These are phyloP conservation scores for Hydropsyche betteni DNA, from an alignment of 2,888 invertebrate genomes.

Conservation along the genomic window DNA sequence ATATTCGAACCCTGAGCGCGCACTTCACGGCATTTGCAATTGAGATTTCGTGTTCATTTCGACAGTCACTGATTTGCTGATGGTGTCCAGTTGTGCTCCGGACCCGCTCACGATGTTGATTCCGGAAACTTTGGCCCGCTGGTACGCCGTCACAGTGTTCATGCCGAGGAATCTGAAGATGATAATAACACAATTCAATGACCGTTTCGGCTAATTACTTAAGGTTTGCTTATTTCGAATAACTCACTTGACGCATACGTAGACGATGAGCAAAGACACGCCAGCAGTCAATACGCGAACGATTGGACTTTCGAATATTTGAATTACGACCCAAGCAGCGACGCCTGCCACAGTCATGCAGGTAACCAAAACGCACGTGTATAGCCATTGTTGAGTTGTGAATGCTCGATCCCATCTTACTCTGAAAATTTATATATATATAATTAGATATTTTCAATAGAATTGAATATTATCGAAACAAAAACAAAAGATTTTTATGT, in stretches of 20 bases:
- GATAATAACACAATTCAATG: not conserved
- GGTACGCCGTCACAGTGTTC: conserved; percentile 89
- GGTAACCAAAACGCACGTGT: conserved; percentile 81
- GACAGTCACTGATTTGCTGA: conserved; percentile 65
- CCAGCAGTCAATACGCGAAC: conserved; percentile 84
- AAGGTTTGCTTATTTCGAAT: not conserved
- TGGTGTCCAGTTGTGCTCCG: conserved; percentile 58
- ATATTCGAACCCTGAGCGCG: not conserved
- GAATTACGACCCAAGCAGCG: conserved; percentile 82
- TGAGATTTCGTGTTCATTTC: conserved; percentile 57
- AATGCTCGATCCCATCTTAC: conserved; percentile 87
- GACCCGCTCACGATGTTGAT: conserved; percentile 72
- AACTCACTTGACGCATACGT: conserved; percentile 81
- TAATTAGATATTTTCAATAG: conserved; percentile 1
- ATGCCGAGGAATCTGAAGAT: conserved; percentile 80
- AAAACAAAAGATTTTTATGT: conserved; percentile 51
- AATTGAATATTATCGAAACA: no score
- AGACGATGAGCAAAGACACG: conserved; percentile 81
- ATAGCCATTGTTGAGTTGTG: conserved; percentile 84
- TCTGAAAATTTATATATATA: conserved; percentile 56
- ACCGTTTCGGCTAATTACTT: not conserved
- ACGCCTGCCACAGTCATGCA: conserved; percentile 81
- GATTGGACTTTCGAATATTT: conserved; percentile 79
- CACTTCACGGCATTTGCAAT: conserved; percentile 24
- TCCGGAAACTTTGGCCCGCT: conserved; percentile 88